These are phyloP conservation scores for Apodemus agrarius DNA, from an alignment of 2,797 vertebrate genomes.

Conservation along the genomic window DNA sequence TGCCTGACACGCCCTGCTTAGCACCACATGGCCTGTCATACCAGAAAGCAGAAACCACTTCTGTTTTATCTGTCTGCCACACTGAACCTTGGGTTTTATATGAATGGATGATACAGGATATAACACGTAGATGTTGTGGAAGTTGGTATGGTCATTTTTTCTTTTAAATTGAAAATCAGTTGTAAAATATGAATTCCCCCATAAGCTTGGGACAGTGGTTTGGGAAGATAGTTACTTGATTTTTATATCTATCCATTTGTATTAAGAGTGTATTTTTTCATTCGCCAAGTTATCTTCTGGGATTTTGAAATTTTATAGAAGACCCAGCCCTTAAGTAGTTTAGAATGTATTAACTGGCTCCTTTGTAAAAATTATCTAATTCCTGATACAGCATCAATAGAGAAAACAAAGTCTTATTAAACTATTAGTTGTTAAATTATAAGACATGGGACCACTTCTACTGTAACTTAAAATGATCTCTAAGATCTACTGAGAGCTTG, in stretches of 20 bases:
- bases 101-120: neutral
- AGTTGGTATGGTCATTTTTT: neutral
- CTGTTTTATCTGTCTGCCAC: neutral
- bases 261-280: constrained; percentile 51
- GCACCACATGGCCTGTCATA: neutral
- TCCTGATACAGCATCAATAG: constrained; percentile 31
- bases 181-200: neutral
- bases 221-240: neutral
- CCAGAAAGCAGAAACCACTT: neutral
- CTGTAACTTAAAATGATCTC: constrained; percentile 44
- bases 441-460: constrained; percentile 18
- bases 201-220: neutral
- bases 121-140: neutral
- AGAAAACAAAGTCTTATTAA: constrained; percentile 68
- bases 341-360: constrained; percentile 52
- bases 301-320: constrained; percentile 51
- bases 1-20: neutral
- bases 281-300: constrained; percentile 24
- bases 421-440: constrained; percentile 56
- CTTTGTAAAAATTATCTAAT: constrained; percentile 64
- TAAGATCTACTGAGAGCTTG: neutral
- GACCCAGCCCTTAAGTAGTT: constrained; percentile 29
- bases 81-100: neutral
- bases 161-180: neutral
- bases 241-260: neutral